Evolutionary conservation across 2,888 invertebrate species (phyloP), one percentile per base, ranked within the genome.

Genomic region (Oscheius sp.): DNA sequence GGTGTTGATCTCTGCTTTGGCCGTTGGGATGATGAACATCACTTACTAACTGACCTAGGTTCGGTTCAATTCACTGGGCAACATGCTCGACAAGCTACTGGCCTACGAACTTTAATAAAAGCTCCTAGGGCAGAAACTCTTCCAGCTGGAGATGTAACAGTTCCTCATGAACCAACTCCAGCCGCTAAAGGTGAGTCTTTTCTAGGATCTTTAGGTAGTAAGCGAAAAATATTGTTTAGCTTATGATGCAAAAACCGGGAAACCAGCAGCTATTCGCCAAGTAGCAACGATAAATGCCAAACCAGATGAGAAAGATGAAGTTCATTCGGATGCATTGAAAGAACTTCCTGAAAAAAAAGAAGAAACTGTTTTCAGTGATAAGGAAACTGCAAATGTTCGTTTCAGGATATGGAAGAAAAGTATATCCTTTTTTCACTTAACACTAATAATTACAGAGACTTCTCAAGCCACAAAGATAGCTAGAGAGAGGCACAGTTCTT

Each of bases 21-120:
- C 0, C 90, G 97, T 45, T 97, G 97, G 97, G 97, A 98, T 87
- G 93, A 94, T 86, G 90, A 92, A 73, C 90, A 91, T 65, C 97
- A 97, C 88, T 91, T 91, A 20, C 73, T 86, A 27, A 84, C 85
- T 23, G 86, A 86, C 73, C 74, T 82, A 12, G 82, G 83, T 3
- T 78, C 78, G 0, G 78, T 78, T 20, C 78, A 78, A 33, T 78
- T 72, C 31, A 69, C 72, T 3, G 73, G 70, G 27, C 64, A 72
- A 23, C 78, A 76, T 66, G 67, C 55, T 31, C 68, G 74, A 25
- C 71, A 72, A 12, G 52, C 71, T 17, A 52, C 71, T 20, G 82
- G 82, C 17, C 66, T 82, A 55, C 70, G 80, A 65, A 75, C 76
- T 12, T 46, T 82, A 39, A 77, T 78, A 31, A 76, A 71, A 3